Percentiles rank a stretch among this genome's conserved stretches.
Evolutionary conservation across 1,140 invertebrate species (phyloP).

Genomic region (Pollicipes pollicipes): DNA sequence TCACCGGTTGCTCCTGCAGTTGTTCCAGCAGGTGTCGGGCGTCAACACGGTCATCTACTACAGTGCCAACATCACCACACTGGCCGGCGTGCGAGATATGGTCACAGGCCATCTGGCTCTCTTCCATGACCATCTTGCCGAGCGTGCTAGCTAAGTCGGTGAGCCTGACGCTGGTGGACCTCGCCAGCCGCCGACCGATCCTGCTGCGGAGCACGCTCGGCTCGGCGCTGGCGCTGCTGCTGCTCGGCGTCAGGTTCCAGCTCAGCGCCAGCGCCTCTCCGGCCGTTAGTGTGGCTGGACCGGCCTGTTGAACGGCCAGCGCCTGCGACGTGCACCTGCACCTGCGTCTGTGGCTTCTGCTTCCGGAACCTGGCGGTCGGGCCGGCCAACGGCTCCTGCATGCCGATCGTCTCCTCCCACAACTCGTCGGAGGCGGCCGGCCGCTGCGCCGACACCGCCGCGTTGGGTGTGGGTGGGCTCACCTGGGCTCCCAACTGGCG

Average conservation of each 20-base stretch:
- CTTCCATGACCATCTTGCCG: conserved; percentile 33
- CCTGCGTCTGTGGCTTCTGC: background rate
- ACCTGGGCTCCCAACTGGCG: conserved; percentile 28
- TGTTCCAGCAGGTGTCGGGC: conserved; percentile 26
- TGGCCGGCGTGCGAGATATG: conserved; percentile 37
- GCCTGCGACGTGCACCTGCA: conserved; percentile 7
- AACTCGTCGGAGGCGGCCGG: conserved; percentile 4
- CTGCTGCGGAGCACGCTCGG: conserved; percentile 34
- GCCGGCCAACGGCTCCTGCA: background rate
- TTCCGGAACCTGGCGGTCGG: background rate
- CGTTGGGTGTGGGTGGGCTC: conserved; percentile 18
- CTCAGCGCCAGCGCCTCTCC: conserved; percentile 30
- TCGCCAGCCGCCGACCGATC: conserved; percentile 36
- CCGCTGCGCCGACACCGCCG: conserved; percentile 12
- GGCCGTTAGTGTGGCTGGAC: conserved; percentile 20
- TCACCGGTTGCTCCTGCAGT: background rate
- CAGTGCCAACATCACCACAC: conserved; percentile 38
- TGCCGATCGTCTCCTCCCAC: background rate
- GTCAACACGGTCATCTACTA: conserved; percentile 47
- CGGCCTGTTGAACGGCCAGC: background rate
- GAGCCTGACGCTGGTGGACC: conserved; percentile 39
- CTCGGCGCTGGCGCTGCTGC: conserved; percentile 29
- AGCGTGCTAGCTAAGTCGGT: conserved; percentile 40
- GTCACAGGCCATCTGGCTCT: conserved; percentile 41
- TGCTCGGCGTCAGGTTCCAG: conserved; percentile 34